Evolutionary conservation across 1,140 invertebrate genomes (phyloP).

Genomic region (Cecropterus lyciades): DNA sequence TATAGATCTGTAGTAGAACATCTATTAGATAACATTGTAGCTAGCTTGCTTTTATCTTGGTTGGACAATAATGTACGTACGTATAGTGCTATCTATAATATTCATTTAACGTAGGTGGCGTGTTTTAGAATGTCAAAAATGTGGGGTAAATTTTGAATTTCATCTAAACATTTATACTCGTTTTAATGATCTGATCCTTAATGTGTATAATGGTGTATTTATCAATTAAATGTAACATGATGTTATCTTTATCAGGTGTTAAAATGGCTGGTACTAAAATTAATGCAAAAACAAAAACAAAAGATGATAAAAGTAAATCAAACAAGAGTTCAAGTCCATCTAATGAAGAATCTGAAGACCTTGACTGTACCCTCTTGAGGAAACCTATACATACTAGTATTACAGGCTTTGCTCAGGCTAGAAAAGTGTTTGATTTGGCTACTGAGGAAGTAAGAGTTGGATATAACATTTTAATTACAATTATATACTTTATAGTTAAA

Average conservation of each 20-base stretch:
- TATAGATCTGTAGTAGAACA: slow-evolving; percentile 1
- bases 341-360: slow-evolving; percentile 65
- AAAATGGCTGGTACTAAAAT: slow-evolving; percentile 81
- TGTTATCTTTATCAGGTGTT: slow-evolving; percentile 41
- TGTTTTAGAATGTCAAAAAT: not conserved
- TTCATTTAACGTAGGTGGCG: not conserved
- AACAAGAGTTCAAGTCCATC: slow-evolving; percentile 52
- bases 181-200: no score
- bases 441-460: slow-evolving; percentile 84
- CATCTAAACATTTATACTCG: not conserved
- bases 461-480: no score
- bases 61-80: slow-evolving; percentile 1
- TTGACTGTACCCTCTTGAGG: slow-evolving; percentile 86
- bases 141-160: no score
- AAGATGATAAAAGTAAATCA: slow-evolving; percentile 68
- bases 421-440: slow-evolving; percentile 85
- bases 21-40: slow-evolving; percentile 32
- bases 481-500: slow-evolving; percentile 19
- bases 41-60: slow-evolving; percentile 18
- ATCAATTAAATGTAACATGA: not conserved
- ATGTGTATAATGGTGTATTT: no score
- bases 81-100: not conserved
- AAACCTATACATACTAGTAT: slow-evolving; percentile 87
- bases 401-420: slow-evolving; percentile 86
- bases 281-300: slow-evolving; percentile 71